Percentiles rank a stretch among this genome's conserved stretches.
Evolutionary conservation across 2,113 vertebrate species (phyloP).

Genomic region (Circaetus gallicus): DNA sequence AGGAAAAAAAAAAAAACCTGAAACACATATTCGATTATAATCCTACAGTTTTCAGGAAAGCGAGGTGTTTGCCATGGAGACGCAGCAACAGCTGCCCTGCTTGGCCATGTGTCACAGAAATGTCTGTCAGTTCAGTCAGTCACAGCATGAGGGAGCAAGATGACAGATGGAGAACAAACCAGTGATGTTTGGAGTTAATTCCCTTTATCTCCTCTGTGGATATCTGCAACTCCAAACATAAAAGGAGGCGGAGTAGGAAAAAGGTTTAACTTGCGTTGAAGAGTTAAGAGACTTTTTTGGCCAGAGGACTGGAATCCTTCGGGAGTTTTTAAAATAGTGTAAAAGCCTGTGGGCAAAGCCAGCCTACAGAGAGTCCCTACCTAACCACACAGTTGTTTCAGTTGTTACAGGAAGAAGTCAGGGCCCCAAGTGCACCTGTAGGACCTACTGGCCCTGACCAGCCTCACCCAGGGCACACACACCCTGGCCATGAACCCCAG

Average conservation of each 20-base stretch:
- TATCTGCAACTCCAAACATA: not conserved
- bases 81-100: not conserved
- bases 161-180: not conserved
- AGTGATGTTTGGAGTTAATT: not conserved
- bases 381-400: not conserved
- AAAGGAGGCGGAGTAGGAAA: not conserved
- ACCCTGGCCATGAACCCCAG: accelerated
- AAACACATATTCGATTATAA: not conserved
- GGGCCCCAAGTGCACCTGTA: too few relatives aligned
- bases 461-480: not conserved
- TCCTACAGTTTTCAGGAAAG: not conserved
- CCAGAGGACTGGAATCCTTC: not conserved
- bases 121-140: not conserved
- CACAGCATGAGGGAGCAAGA: not conserved
- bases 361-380: not conserved
- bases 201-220: not conserved
- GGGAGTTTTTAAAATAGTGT: not conserved
- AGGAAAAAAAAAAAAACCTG: not conserved
- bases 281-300: not conserved
- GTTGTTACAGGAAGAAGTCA: not conserved
- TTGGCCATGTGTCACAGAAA: not conserved
- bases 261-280: not conserved
- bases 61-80: not conserved
- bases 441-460: not conserved
- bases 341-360: not conserved